Base-by-base conservation (phyloP, 37 sponge, comb jelly and placozoan species). In the Sycon ciliatum region DNA sequence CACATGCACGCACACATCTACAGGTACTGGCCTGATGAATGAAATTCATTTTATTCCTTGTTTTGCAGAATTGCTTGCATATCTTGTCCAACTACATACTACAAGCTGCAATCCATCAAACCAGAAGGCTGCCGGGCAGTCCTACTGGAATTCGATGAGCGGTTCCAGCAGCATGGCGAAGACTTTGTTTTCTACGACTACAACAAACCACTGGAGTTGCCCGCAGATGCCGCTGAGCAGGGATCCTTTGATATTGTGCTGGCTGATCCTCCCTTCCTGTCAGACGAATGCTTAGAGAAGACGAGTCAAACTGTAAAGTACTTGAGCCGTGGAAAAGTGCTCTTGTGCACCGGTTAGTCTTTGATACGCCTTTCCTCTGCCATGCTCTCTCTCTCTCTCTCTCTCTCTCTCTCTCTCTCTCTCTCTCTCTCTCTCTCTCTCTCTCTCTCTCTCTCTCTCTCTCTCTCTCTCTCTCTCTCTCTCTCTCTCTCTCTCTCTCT, bases 251-350 rank as follows among this genome's bases (percentile, higher is more conserved):
- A 81, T 29, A 1, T 89, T 3, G 89, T 89, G 1, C 64, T 85
- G 7, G 89, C 82, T 26, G 89, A 89, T 49, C 89, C 85, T 9
- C 89, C 89, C 13, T 89, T 74, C 68, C 76, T 88, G 18, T 82
- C 85, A 0, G 80, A 85, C 53, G 85, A 84, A 61, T 89, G 89
- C 24, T 52, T 89, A 0, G 24, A 32, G 1, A 89, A 89, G 39
- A 58, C 67, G 0, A 68, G 85, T 5, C 38, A 73, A 30, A 89
- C 85, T 0, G 71, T 85, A 9, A 81, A 71, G 53, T 75, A 54
- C 54, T 66, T 89, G 2, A 36, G 82, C 5, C 81, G 69, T 18
- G 86, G 74, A 9, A 89, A 84, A 40, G 62, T 85, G 0, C 33
- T 85, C 3, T 36, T 83, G 9, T 83, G 84, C 32, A 83, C 84